These are phyloP conservation scores for Ormyrus labotus DNA, from an alignment of 2,888 invertebrate genomes.

Conservation along the genomic window DNA sequence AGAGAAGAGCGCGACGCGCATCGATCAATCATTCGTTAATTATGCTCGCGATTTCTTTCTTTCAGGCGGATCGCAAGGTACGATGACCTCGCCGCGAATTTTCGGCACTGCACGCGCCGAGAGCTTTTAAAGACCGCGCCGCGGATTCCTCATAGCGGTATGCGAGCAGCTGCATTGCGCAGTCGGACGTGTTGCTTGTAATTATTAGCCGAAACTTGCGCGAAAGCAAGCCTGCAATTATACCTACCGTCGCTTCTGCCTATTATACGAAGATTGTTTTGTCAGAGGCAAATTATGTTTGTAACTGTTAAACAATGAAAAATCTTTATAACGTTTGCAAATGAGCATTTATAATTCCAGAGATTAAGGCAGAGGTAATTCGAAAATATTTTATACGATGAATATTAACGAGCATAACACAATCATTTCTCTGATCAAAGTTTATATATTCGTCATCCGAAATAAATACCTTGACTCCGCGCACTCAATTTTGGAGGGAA, in stretches of 20 bases:
- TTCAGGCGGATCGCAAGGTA: constrained; percentile 60
- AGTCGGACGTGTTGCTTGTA: neutral
- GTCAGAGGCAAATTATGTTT: too few species aligned
- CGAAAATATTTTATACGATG: too few species aligned
- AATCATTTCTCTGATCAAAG: constrained; percentile 15
- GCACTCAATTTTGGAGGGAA: constrained; percentile 9
- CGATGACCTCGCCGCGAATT: constrained; percentile 36
- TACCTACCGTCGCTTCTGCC: too few species aligned
- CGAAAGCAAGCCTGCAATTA: too few species aligned
- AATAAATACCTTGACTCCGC: constrained; percentile 23
- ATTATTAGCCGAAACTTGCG: too few species aligned
- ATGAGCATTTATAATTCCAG: neutral
- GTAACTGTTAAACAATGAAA: too few species aligned
- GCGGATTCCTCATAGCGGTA: neutral
- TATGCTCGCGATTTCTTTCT: constrained; percentile 74
- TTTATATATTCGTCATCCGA: neutral
- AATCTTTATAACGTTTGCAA: neutral
- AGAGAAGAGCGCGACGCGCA: constrained; percentile 65
- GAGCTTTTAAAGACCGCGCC: constrained; percentile 14
- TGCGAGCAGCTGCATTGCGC: neutral
- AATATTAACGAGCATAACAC: neutral
- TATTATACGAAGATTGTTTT: too few species aligned
- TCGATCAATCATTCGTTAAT: constrained; percentile 75
- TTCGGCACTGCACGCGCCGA: constrained; percentile 15
- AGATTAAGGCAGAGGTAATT: neutral